phyloP scores from a whole-genome alignment of 2,888 invertebrate genomes.

The Pandemis heparana region DNA sequence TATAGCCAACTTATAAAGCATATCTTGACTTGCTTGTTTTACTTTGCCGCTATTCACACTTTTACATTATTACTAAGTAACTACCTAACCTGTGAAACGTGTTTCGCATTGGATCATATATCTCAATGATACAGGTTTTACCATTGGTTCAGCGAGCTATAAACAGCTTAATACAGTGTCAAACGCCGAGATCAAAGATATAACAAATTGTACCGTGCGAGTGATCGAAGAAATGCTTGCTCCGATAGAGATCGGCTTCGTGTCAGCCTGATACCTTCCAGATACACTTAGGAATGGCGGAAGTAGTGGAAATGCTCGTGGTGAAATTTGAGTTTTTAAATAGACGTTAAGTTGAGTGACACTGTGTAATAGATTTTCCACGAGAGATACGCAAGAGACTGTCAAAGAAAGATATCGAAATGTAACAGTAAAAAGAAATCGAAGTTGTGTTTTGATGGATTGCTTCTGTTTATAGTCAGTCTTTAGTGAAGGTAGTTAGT shows the following conservation, averaged over 20 bases:
- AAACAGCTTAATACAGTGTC: conserved; percentile 31
- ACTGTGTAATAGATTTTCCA: not conserved
- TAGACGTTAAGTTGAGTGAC: conserved; percentile 16
- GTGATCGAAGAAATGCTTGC: conserved; percentile 20
- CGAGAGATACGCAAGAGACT: not conserved
- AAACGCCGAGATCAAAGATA: conserved; percentile 39
- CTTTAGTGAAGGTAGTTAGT: not conserved
- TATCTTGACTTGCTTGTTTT: not conserved
- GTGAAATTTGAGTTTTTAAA: conserved; percentile 25
- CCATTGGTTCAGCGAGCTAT: conserved; percentile 15
- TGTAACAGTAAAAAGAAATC: not conserved
- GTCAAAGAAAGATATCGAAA: not conserved
- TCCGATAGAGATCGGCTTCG: conserved; percentile 26
- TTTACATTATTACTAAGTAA: not conserved
- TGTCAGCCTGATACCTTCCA: conserved; percentile 36
- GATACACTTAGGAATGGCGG: conserved; percentile 34
- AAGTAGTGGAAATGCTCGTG: conserved; percentile 19
- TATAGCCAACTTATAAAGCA: not conserved
- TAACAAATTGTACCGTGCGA: not conserved
- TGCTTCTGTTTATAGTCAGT: not conserved
- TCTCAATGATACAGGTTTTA: conserved; percentile 34
- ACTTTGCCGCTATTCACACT: not conserved
- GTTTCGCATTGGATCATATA: conserved; percentile 27
- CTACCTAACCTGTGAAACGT: conserved; percentile 17
- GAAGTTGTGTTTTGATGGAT: not conserved